Percentiles rank a stretch among this genome's conserved stretches.
phyloP scores from a whole-genome alignment of 92 coral and sea anemone species.

The Siderastrea siderea region DNA sequence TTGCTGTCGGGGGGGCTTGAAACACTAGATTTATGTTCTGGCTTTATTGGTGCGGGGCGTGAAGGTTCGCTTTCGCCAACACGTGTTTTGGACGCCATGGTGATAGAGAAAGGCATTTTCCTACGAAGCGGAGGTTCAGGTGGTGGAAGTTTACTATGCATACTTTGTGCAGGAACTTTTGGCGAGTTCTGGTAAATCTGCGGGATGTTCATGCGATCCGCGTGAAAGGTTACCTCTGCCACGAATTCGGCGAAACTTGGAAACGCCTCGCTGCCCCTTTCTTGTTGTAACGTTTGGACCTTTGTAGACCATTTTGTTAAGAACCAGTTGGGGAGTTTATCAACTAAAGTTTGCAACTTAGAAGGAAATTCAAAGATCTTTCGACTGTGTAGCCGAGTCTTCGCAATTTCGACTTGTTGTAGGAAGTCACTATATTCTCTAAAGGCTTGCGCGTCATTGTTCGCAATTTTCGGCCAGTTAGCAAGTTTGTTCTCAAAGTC shows the following conservation, averaged over 20 bases:
- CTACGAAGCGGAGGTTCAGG: constrained; percentile 23
- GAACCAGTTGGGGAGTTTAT: too few relatives aligned
- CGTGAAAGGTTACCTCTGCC: constrained; percentile 59
- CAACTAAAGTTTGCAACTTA: constrained; percentile 49
- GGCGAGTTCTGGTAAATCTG: constrained; percentile 10
- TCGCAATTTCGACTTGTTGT: constrained; percentile 77
- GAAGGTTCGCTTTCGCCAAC: background rate
- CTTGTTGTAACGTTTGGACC: constrained; percentile 61
- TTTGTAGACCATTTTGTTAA: constrained; percentile 64
- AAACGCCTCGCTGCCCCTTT: constrained; percentile 53
- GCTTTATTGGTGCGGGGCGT: background rate
- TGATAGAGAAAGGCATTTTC: constrained; percentile 19
- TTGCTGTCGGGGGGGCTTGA: background rate
- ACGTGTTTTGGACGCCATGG: constrained; percentile 30
- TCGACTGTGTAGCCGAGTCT: constrained; percentile 30
- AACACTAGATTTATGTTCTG: constrained; percentile 1
- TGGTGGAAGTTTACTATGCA: constrained; percentile 19
- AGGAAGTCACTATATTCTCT: constrained; percentile 65
- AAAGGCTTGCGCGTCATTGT: constrained; percentile 64
- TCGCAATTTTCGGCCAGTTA: constrained; percentile 71
- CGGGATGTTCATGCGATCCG: constrained; percentile 60
- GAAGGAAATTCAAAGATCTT: constrained; percentile 72
- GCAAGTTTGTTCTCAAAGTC: constrained; percentile 70
- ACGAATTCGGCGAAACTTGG: constrained; percentile 68
- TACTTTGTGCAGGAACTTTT: background rate